These are phyloP conservation scores for Cisticola juncidis DNA, from an alignment of 2,113 vertebrate genomes.

Conservation along the genomic window DNA sequence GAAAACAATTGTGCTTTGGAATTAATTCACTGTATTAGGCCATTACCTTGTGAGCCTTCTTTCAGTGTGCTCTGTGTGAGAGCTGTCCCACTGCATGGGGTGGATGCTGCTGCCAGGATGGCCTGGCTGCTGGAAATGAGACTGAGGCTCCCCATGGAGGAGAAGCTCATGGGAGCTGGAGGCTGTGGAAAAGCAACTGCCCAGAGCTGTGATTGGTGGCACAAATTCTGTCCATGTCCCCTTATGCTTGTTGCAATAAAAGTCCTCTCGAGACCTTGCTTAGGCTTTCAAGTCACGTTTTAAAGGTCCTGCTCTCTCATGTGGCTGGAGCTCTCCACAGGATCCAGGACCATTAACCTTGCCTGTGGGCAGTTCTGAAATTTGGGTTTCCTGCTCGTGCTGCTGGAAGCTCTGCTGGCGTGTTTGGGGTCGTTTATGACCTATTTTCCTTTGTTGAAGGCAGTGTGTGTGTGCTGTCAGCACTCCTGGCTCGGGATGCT, in stretches of 20 bases:
- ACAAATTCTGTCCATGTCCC: background rate
- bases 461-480: background rate
- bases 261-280: background rate
- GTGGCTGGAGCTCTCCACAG: rapidly evolving
- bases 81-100: background rate
- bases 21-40: conserved; percentile 65
- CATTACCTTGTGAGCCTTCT: background rate
- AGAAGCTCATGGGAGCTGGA: background rate
- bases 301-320: background rate
- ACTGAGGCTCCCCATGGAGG: background rate
- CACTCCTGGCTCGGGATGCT: background rate
- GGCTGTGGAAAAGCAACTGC: rapidly evolving
- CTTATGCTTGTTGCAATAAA: background rate
- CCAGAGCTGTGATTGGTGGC: background rate
- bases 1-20: conserved; percentile 80
- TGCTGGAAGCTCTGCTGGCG: background rate
- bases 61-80: background rate
- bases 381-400: background rate
- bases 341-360: background rate
- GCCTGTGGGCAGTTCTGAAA: background rate
- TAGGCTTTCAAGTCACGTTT: background rate
- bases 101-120: background rate
- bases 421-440: background rate
- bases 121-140: background rate
- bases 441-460: background rate